Conservation (phyloP, 1,140 invertebrate species). For the Pectinophora gossypiella region DNA sequence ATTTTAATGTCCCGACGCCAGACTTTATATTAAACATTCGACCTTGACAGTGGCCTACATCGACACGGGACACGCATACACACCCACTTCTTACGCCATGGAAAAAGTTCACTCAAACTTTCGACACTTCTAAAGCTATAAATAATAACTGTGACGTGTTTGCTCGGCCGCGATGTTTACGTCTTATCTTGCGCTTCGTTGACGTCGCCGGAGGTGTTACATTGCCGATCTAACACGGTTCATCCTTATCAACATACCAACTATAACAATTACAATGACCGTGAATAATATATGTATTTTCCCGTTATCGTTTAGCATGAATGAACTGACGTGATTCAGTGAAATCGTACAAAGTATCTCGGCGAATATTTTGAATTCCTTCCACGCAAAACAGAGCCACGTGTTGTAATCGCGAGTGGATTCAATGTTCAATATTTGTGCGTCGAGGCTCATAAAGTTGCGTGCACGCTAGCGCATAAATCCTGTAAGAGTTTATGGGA, state of each 20-base stretch:
- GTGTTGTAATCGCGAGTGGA: neutral
- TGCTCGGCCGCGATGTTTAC: too few relatives aligned
- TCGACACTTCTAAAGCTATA: constrained; percentile 59
- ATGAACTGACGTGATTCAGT: neutral
- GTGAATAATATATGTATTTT: neutral
- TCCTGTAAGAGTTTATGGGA: neutral
- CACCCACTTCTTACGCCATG: constrained; percentile 55
- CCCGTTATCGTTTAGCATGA: neutral
- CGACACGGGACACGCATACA: constrained; percentile 67
- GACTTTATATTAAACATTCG: constrained; percentile 75
- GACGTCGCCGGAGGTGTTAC: constrained; percentile 19
- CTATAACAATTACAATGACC: neutral
- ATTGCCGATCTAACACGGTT: constrained; percentile 17
- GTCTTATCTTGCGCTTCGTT: constrained; percentile 29
- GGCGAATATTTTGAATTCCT: neutral
- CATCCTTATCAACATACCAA: constrained; percentile 14
- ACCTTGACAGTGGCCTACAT: constrained; percentile 73
- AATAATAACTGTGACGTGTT: constrained; percentile 62
- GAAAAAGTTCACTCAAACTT: constrained; percentile 69
- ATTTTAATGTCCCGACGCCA: constrained; percentile 74
- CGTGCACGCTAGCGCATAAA: neutral
- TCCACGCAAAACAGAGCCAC: neutral
- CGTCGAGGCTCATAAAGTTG: neutral
- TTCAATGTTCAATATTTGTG: constrained; percentile 1
- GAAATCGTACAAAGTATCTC: neutral